Evolutionary conservation across 2,113 vertebrate genomes (phyloP).

Genomic region (Nansenia antarctica): DNA sequence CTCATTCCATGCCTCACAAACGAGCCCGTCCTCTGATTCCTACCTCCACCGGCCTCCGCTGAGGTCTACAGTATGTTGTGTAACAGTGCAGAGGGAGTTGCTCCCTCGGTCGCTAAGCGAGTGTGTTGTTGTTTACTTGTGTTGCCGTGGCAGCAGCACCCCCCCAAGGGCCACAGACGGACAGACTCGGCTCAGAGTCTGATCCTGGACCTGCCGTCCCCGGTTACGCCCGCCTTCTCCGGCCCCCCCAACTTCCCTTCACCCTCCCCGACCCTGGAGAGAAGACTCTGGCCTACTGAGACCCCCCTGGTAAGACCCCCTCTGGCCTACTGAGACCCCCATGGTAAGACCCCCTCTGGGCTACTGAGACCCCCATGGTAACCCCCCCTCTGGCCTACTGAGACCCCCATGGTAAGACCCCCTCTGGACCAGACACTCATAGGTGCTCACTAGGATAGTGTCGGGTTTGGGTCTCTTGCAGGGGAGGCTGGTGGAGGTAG

Average conservation of each 20-base stretch:
- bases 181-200: conserved; percentile 69
- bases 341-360: no score
- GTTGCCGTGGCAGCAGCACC: conserved; percentile 63
- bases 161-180: conserved; percentile 58
- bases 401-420: conserved; percentile 62
- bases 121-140: neutral
- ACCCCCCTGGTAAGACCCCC: conserved; percentile 58
- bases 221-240: conserved; percentile 43
- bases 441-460: neutral
- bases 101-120: neutral
- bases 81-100: no score
- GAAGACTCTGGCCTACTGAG: conserved; percentile 46
- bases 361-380: conserved; percentile 64
- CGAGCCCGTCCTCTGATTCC: no score
- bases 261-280: conserved; percentile 50
- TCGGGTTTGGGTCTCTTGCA: neutral
- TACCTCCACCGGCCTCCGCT: no score
- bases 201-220: conserved; percentile 57
- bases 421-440: neutral
- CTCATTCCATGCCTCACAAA: no score
- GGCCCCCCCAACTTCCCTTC: conserved; percentile 28
- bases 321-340: no score
- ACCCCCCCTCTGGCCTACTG: conserved; percentile 34
- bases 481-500: no score
- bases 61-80: no score